Conservation (phyloP, 2,888 invertebrate genomes). For the Caenorhabditis drosophilae region DNA sequence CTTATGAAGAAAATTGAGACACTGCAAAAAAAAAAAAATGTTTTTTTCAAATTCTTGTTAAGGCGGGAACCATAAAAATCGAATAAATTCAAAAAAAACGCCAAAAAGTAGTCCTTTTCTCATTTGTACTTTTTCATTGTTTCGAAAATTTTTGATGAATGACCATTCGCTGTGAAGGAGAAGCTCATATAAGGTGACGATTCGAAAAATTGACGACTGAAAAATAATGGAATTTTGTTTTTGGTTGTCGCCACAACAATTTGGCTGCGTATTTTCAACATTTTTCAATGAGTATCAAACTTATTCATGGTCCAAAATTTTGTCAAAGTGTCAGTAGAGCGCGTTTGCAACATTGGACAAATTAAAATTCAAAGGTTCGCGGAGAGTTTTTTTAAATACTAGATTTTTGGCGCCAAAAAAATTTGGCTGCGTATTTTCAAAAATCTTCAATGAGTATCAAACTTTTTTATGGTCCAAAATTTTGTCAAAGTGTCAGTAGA, state of each 20-base stretch:
- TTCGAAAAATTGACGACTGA: constrained; percentile 26
- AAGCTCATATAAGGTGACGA: constrained; percentile 23
- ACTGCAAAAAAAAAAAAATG: background rate
- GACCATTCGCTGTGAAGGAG: constrained; percentile 21
- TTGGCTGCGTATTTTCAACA: background rate
- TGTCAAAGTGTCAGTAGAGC: too few relatives aligned
- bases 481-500: too few relatives aligned
- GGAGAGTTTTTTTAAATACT: too few relatives aligned
- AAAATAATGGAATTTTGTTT: background rate
- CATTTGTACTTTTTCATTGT: constrained; percentile 5
- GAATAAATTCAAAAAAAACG: constrained; percentile 13
- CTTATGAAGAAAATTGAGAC: too few relatives aligned
- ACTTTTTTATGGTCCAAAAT: too few relatives aligned
- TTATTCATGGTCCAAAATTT: too few relatives aligned
- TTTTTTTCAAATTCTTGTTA: constrained; percentile 2
- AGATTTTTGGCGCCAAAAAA: too few relatives aligned
- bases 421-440: too few relatives aligned
- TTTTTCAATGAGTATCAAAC: too few relatives aligned
- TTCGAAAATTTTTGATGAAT: constrained; percentile 6
- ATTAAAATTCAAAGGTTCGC: too few relatives aligned
- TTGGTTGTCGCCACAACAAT: background rate
- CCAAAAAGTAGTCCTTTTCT: constrained; percentile 19
- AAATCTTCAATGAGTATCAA: too few relatives aligned
- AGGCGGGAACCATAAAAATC: constrained; percentile 23
- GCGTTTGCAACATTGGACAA: too few relatives aligned